Percentiles rank a stretch among this genome's conserved stretches.
phyloP scores from a whole-genome alignment of 2,113 vertebrate genomes.

The Oostethus manadensis region DNA sequence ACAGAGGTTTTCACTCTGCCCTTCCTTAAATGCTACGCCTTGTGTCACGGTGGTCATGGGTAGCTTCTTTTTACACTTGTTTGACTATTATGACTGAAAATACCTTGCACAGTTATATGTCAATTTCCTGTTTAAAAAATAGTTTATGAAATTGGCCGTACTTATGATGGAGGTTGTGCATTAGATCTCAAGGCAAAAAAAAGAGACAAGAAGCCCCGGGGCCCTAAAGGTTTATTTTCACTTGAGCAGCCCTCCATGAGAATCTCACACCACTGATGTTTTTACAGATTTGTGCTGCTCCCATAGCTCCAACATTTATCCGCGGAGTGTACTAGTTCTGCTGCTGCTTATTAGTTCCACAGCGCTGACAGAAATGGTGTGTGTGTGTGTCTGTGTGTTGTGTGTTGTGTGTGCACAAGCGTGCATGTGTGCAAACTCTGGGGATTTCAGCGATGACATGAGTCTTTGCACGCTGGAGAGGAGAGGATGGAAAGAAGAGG shows the following conservation, averaged over 20 bases:
- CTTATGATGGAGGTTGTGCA: not conserved
- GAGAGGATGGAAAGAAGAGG: conserved; percentile 27
- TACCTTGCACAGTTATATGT: too few relatives aligned
- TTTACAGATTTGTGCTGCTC: conserved; percentile 21
- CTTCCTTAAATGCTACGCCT: too few relatives aligned
- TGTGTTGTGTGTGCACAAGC: too few relatives aligned
- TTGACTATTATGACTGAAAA: too few relatives aligned
- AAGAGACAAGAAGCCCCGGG: conserved; percentile 1
- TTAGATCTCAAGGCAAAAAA: not conserved
- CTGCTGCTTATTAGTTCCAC: conserved; percentile 39
- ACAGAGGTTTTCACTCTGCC: too few relatives aligned
- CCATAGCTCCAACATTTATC: conserved; percentile 37
- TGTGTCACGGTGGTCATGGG: too few relatives aligned
- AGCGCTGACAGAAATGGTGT: conserved; percentile 27
- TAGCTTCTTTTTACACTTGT: too few relatives aligned
- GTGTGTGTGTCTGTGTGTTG: too few relatives aligned
- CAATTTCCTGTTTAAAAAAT: too few relatives aligned
- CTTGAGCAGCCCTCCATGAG: conserved; percentile 11
- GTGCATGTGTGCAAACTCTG: conserved; percentile 21
- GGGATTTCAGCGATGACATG: conserved; percentile 23
- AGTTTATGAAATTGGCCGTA: too few relatives aligned
- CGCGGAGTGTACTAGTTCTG: conserved; percentile 12
- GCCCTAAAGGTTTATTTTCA: conserved; percentile 25
- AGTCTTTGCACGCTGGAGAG: conserved; percentile 14
- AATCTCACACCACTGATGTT: conserved; percentile 21